Evolutionary conservation across 2,888 invertebrate genomes (phyloP), one percentile per base, ranked within the genome.

Genomic region (Orchestes rusci): DNA sequence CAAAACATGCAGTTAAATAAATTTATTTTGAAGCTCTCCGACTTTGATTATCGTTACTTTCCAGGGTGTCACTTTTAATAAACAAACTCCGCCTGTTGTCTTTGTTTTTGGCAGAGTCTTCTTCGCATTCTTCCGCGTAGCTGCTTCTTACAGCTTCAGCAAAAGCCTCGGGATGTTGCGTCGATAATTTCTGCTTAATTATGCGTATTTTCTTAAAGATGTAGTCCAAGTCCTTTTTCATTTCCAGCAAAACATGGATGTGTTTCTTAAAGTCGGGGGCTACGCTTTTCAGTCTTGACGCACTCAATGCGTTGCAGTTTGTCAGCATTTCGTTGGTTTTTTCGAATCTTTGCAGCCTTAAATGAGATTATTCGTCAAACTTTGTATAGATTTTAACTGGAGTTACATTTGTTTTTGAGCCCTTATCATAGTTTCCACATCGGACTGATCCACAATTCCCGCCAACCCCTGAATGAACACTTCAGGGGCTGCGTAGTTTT

Each of bases 291-390:
- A 92, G 76, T 8, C 97, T 77, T 51, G 84, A 84, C 2, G 87
- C 82, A 1, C 95, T 92, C n/a, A 99, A 68, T 13, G 90, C 86
- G 67, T 95, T 95, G 65, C 96, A 96, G 66, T 96, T 97, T 7
- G 91, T 84, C 19, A 99, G 71, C 97, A 97, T 99, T 72, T 99
- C 97, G 62, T 97, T 99, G 0, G 97, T 97, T 68, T 97, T 97
- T 64, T 97, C 97, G 71, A 96, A 99, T 42, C 96, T 76, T 60
- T 91, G 89, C 17, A 97, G 67, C 90, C 93, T 93, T 8, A 39
- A 27, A 17, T 31, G 30, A 23, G 7, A 23, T 7, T 23, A 7
- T 23, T 23, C 2, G 13, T 2, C 8, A 2, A 2, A 2, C 13
- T 10, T 31, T 3, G 2, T 12, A 34, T 10, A 10, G 16, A 28